A percentile compares a stretch with the other conserved stretches of the same genome.
Conservation (phyloP, 2,113 vertebrate species). For the Oncorhynchus tshawytscha region DNA sequence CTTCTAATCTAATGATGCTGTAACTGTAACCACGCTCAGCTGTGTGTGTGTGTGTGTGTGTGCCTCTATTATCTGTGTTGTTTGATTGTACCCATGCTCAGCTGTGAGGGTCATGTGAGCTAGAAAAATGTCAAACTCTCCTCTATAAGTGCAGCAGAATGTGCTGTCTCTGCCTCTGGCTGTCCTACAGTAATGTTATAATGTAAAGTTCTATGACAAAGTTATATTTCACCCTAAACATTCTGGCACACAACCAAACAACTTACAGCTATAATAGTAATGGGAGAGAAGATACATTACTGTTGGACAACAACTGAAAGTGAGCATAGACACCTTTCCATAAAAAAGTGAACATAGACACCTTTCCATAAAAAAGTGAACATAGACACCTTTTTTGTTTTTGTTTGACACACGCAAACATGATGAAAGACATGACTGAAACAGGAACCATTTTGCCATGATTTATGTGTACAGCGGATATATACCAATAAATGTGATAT, state of each 20-base stretch:
- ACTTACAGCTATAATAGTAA: constrained; percentile 35
- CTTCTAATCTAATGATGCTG: too few species aligned
- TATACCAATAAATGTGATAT: too few species aligned
- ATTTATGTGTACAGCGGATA: too few species aligned
- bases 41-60: background rate
- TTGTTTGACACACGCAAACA: too few species aligned
- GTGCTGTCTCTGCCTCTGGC: constrained; percentile 10
- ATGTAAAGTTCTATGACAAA: background rate
- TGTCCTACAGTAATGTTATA: constrained; percentile 13
- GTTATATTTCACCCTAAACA: constrained; percentile 50
- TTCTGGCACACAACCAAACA: constrained; percentile 28
- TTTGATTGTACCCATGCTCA: background rate
- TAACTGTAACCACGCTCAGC: too few species aligned
- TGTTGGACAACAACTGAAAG: constrained; percentile 41
- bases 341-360: background rate
- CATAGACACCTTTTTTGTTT: too few species aligned
- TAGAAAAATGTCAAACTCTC: background rate
- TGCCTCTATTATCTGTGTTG: background rate
- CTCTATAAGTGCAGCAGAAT: background rate
- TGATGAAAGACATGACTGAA: too few species aligned
- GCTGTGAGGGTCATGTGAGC: background rate
- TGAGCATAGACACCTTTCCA: constrained; percentile 40
- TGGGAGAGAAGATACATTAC: constrained; percentile 39
- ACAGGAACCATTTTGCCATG: too few species aligned
- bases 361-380: background rate